Base-by-base conservation (phyloP, 2,888 invertebrate genomes). In the Sympetrum striolatum region DNA sequence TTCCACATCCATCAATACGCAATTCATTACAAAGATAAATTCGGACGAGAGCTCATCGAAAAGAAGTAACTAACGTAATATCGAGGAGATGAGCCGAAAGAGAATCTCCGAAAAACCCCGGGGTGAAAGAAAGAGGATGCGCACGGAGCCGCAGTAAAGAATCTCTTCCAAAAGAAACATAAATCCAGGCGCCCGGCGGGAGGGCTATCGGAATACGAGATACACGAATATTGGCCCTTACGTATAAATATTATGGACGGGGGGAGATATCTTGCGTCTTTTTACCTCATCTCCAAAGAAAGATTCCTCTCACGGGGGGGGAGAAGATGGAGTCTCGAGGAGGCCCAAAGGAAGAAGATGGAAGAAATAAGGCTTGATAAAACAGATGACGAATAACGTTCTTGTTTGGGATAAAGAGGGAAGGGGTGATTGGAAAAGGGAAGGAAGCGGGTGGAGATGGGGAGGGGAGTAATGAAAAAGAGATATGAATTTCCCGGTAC, bases 401-500 rank as follows among this genome's bases (percentile, higher is more conserved):
- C 44, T 44, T 44, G 44, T 44, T 44, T 8, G 44, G 18, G 53
- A 14, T 48, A 12, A 15, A 48, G 12, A 12, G n/a, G 31, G 18
- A 37, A n/a, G 86, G 8, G 60, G 8, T 3, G 15, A 35, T 48
- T 35, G 37, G 64, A 3, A 82, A 12, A 8, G 18, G 53, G n/a
- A 31, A 58, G 81, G 31, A 31, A 14, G 58, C 10, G 58, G 58
- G 58, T 8, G 10, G 53, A 25, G 35, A 15, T 22, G 82, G 8
- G 86, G 39, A 39, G 22, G 60, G 64, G 39, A 86, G 64, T 60
- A 60, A 86, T 60, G 86, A 60, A 86, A 86, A 86, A n/a, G 64
- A 86, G 86, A 86, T 86, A 86, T 86, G 86, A 86, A 86, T 86
- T 86, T 60, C 86, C 60, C 86, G 86, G 64, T 60, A 60, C 86